Base-by-base conservation (phyloP, 2,113 vertebrate genomes). In the Nanorana parkeri region DNA sequence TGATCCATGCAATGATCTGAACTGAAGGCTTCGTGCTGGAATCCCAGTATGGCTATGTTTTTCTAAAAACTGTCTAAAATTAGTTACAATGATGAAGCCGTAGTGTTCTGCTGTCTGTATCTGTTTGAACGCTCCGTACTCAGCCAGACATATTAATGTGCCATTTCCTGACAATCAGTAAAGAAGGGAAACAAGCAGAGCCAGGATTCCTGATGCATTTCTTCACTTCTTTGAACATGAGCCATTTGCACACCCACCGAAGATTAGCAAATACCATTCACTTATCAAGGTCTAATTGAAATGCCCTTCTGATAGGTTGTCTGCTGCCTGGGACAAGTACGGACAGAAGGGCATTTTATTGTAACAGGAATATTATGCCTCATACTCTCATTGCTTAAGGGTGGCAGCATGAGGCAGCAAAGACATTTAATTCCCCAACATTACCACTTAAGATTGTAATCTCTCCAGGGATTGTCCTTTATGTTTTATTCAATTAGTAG, bases 131-230 rank as follows among this genome's bases (percentile, higher is more conserved):
- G 84, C 17, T 5, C n/a, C 82, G 75, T 0, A 28, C 24, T 11
- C 83, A 84, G 83, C 80, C 85, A 80, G 81, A 68, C 56, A 58
- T 83, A 88, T 19, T 63, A 68, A 86, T 20, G 74, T 85, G 84
- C 74, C 47, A n/a, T 74, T 87, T 87, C 85, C 87, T 81, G 87
- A 87, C 77, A 47, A 21, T 3, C 71, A 81, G n/a, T 63, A 86
- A 84, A 73, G 75, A 80, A 76, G 75, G 84, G 17, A 79, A 82
- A 69, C 71, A 72, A 75, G 3, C 41, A 83, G 86, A 78, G 78
- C 68, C 84, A 84, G 68, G 77, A 85, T 69, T 85, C 63, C 73
- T 85, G 78, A 72, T 80, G 68, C 63, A 47, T 83, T 85, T 87
- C 84, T 87, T 85, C 79, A 68, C 67, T 78, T 8, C 58, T 89